Conservation (phyloP, 2,888 invertebrate genomes). For the Thera obeliscata region DNA sequence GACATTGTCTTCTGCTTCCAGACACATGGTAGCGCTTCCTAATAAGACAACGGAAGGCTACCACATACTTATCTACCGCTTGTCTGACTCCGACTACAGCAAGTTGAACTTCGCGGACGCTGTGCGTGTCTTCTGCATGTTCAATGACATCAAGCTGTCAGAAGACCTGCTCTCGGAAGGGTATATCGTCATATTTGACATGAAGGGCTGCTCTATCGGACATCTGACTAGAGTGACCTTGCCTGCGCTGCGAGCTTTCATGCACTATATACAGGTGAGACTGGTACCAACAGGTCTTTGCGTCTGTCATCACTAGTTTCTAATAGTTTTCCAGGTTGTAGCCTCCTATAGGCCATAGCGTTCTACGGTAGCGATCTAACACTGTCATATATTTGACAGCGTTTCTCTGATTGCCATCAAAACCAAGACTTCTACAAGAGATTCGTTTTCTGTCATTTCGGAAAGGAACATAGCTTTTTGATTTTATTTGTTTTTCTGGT, state of each 20-base stretch:
- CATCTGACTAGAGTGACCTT: conserved; percentile 87
- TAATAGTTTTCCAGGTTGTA: no score
- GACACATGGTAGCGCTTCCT: conserved; percentile 86
- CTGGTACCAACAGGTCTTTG: background rate
- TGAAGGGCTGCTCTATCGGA: conserved; percentile 87
- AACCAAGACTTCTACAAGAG: no score
- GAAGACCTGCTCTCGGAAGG: conserved; percentile 84
- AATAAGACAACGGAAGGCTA: conserved; percentile 86
- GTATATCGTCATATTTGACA: conserved; percentile 87
- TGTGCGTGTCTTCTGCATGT: conserved; percentile 87
- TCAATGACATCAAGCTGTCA: conserved; percentile 86
- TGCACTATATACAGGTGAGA: conserved; percentile 87
- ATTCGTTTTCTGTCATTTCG: no score
- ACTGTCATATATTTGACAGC: no score
- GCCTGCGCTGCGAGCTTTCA: conserved; percentile 86
- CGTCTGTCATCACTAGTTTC: no score
- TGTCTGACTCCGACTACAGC: conserved; percentile 86
- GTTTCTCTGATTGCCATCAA: no score
- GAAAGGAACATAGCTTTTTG: no score
- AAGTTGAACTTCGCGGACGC: conserved; percentile 87
- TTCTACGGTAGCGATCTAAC: no score
- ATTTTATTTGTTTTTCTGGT: no score
- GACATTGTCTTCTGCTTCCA: conserved; percentile 56
- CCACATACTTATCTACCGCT: conserved; percentile 85
- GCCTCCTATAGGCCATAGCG: no score